Percentiles rank a stretch among this genome's conserved stretches.
These are phyloP conservation scores for Plagodis dolabraria DNA, from an alignment of 2,888 invertebrate species.

Conservation along the genomic window DNA sequence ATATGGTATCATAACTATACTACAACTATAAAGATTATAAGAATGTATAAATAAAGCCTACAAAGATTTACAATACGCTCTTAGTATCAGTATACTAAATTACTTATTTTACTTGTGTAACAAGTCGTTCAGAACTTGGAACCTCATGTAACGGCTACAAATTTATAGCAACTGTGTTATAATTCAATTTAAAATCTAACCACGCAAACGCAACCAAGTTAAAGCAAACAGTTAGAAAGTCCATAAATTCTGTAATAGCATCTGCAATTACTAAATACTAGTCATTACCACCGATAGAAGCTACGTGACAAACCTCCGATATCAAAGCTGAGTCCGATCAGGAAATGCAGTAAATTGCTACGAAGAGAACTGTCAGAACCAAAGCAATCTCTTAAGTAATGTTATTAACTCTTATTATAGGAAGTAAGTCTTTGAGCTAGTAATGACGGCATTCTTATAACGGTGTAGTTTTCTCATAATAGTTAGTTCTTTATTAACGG, in stretches of 20 bases:
- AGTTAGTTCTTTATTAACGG: background rate
- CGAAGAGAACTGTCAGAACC: constrained; percentile 21
- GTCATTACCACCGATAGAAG: constrained; percentile 40
- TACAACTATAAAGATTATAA: too few relatives aligned
- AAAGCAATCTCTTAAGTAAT: constrained; percentile 39
- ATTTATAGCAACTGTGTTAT: too few relatives aligned
- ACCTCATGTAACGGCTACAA: too few relatives aligned
- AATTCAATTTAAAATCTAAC: too few relatives aligned
- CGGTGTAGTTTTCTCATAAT: background rate
- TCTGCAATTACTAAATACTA: constrained; percentile 36
- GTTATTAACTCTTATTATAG: constrained; percentile 39
- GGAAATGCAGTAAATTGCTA: constrained; percentile 44
- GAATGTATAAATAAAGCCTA: too few relatives aligned
- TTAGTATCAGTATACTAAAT: too few relatives aligned
- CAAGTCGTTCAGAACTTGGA: too few relatives aligned
- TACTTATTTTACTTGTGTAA: too few relatives aligned
- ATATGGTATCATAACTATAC: too few relatives aligned
- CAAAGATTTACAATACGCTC: too few relatives aligned
- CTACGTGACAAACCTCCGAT: constrained; percentile 46
- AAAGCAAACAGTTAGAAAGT: background rate
- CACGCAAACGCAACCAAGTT: too few relatives aligned
- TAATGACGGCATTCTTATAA: constrained; percentile 5
- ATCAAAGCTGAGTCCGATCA: constrained; percentile 32
- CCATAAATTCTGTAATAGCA: constrained; percentile 3
- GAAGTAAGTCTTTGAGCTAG: constrained; percentile 33